A percentile compares a stretch with the other conserved stretches of the same genome.
Evolutionary conservation across 2,888 invertebrate species (phyloP).

Genomic region (Stratiomys singularior): DNA sequence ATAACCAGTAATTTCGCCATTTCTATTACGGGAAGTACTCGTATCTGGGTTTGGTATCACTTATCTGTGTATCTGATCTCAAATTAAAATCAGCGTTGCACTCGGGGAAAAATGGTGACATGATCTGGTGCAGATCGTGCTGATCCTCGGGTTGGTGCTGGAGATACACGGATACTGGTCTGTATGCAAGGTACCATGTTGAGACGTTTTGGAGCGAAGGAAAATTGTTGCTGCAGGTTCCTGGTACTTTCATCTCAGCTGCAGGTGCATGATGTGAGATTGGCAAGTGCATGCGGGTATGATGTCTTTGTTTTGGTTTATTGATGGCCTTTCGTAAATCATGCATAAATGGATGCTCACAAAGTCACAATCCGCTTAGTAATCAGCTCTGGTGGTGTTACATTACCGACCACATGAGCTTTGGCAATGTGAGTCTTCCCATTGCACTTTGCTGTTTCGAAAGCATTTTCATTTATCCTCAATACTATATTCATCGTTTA

Average conservation of each 20-base stretch:
- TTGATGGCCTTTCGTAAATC: no score
- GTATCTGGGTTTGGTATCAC: slow-evolving; percentile 3
- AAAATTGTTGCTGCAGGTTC: neutral
- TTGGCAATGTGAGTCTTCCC: no score
- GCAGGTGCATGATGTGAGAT: neutral
- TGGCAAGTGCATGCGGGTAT: neutral
- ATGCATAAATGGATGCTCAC: no score
- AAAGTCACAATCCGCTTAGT: no score
- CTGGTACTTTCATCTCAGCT: neutral
- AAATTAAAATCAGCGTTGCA: slow-evolving; percentile 11
- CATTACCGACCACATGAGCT: no score
- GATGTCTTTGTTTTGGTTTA: no score
- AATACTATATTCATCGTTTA: no score
- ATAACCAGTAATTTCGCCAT: slow-evolving; percentile 22
- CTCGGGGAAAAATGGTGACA: slow-evolving; percentile 8
- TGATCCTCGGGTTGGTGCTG: neutral
- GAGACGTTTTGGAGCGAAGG: neutral
- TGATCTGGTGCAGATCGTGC: slow-evolving; percentile 18
- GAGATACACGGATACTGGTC: neutral
- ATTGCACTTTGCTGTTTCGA: no score
- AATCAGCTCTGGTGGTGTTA: no score
- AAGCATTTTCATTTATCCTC: no score
- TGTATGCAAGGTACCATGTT: neutral
- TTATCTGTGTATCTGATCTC: slow-evolving; percentile 13
- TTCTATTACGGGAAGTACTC: slow-evolving; percentile 21